Evolutionary conservation across 2,113 vertebrate species (phyloP), one percentile per base, ranked within the genome.

Genomic region (Channa argus): DNA sequence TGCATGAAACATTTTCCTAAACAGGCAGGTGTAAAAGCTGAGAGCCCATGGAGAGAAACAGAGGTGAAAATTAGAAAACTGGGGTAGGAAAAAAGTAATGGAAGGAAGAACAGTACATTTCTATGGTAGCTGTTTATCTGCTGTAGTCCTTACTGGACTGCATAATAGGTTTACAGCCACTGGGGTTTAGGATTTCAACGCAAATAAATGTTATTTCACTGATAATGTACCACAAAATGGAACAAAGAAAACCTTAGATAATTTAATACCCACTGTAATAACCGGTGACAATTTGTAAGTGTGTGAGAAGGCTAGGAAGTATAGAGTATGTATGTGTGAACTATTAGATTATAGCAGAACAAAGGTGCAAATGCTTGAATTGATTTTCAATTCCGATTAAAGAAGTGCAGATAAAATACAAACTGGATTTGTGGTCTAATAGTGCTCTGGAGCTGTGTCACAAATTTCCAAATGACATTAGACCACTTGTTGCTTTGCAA

Each of bases 221-320:
- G 75, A 83, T 82, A 86, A 75, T 63, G 62, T 59, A 33, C 74
- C 56, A 50, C 3, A 33, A 73, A 83, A 85, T 63, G 36, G 60
- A 72, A 73, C 63, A 76, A 85, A 82, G 56, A 79, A 66, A 86
- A 63, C 47, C 37, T 46, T 0, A 1, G 33, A 60, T 74, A 37
- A 81, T 83, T 72, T 60, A 71, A 83, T 80, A 50, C 37, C 51
- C 58, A 63, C 50, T 51, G 61, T 69, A 61, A 59, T 69, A 41
- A 36, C 46, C 71, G 54, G 13, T 70, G 50, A 68, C 61, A 50
- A 77, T 58, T 67, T 64, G 60, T 60, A 8, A 14, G 63, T 70
- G 53, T 52, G 24, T 51, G n/a, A 24, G 38, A 44, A 38, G n/a
- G 14, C 44, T 63, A 47, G 36, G 46, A 34, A 41, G 60, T 60